These are phyloP conservation scores for Egretta garzetta DNA, from an alignment of 2,113 vertebrate genomes.

Conservation along the genomic window DNA sequence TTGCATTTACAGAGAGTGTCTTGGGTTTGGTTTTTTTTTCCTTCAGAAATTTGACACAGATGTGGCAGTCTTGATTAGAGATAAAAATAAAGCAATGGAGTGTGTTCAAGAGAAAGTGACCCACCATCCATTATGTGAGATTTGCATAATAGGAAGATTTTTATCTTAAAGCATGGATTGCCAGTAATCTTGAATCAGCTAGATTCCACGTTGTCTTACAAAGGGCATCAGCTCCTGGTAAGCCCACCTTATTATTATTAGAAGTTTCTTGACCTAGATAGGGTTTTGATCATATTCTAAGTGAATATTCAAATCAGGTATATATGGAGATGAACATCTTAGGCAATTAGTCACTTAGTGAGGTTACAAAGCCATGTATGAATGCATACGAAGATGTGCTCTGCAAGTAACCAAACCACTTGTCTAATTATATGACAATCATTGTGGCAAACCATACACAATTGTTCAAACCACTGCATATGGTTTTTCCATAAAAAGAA, in stretches of 20 bases:
- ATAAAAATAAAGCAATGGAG: background rate
- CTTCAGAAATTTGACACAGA: background rate
- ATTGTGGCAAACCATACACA: slow-evolving; percentile 66
- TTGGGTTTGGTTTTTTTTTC: background rate
- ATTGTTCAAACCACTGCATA: slow-evolving; percentile 57
- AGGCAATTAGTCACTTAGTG: background rate
- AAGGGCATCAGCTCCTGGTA: background rate
- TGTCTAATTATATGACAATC: slow-evolving; percentile 63
- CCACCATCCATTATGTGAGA: background rate
- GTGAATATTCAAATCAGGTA: background rate
- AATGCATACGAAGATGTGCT: slow-evolving; percentile 2
- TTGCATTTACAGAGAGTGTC: background rate
- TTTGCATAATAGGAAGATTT: background rate
- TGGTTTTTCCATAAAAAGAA: slow-evolving; percentile 53
- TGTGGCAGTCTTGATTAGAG: background rate
- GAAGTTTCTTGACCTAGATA: background rate
- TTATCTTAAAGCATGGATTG: background rate
- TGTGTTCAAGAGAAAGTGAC: background rate
- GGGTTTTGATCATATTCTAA: background rate
- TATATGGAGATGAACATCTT: background rate
- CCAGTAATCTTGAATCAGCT: background rate
- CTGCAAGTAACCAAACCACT: slow-evolving; percentile 41
- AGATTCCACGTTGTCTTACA: background rate
- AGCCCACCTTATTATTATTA: background rate
- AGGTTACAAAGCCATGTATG: slow-evolving; percentile 8